Base-by-base conservation (phyloP, 2,113 vertebrate genomes). In the Heptranchias perlo region DNA sequence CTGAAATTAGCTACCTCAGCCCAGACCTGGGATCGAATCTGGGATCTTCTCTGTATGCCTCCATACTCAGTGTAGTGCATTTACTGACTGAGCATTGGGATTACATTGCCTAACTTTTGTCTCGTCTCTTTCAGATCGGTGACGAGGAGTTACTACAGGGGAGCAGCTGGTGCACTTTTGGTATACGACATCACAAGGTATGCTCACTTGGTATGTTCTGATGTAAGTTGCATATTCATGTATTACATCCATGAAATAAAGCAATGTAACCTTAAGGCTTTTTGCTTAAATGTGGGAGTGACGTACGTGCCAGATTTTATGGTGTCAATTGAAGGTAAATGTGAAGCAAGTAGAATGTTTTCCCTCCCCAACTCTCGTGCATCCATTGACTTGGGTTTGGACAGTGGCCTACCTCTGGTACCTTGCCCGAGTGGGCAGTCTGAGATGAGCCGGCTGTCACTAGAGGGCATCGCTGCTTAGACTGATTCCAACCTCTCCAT, bases 151-250 rank as follows among this genome's bases (percentile, higher is more conserved):
- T 99, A 99, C 96, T 99, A 99, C 96, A 97, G 99, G 96, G 99
- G 99, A 86, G 99, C 99, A 0, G 99, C 99, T 0, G 99, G 99
- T 96, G 98, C 98, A 0, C 98, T 99, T 95, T 97, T 99, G 11
- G 99, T 99, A 54, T 99, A 99, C 18, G 98, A 99, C 97, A 99
- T 99, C 96, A 99, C 99, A 96, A 99, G 99, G 98, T 99, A 96
- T 96, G 97, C 95, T 39, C 35, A 21, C 3, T n/a, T n/a, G 58
- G n/a, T n/a, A n/a, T 61, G 35, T 39, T 91, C n/a, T 62, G 5
- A 1, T n/a, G 16, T 39, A 3, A 61, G 21, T 62, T 62, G 13
- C 28, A 35, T 91, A 54, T 58, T 58, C 52, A 11, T 49, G 10
- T n/a, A 2, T n/a, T n/a, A n/a, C n/a, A n/a, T n/a, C n/a, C n/a